Evolutionary conservation across 2,113 vertebrate species (phyloP).

Genomic region (Cyanoderma ruficeps): DNA sequence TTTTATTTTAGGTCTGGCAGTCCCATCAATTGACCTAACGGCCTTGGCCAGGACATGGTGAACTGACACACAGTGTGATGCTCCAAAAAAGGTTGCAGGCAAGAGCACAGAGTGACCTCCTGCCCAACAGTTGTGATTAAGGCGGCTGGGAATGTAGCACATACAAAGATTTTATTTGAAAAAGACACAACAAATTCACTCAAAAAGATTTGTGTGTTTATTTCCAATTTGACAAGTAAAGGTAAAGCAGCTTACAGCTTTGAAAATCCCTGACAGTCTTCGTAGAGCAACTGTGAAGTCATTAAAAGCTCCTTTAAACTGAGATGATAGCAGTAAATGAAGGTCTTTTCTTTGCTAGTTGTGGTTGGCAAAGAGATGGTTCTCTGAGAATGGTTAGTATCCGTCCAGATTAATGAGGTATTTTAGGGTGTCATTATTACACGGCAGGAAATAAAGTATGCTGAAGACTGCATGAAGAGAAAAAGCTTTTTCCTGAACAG

Average conservation of each 20-base stretch:
- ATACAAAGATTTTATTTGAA: neutral
- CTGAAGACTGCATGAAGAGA: neutral
- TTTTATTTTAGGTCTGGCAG: neutral
- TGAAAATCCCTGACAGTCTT: neutral
- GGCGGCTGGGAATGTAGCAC: neutral
- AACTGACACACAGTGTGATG: neutral
- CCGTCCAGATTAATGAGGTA: neutral
- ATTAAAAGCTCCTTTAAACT: neutral
- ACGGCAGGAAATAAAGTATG: neutral
- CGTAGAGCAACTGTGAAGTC: neutral
- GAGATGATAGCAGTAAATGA: neutral
- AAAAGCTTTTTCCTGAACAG: neutral
- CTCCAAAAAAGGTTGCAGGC: neutral
- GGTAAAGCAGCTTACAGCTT: neutral
- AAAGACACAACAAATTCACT: neutral
- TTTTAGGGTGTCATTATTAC: neutral
- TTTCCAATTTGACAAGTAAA: slow-evolving; percentile 10
- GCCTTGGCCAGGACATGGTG: neutral
- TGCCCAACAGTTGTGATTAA: neutral
- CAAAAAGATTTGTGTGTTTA: neutral
- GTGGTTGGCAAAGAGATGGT: neutral
- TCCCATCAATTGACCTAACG: neutral
- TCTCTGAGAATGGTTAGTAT: neutral
- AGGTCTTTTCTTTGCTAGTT: neutral
- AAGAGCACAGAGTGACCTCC: neutral